Percentiles rank a stretch among this genome's conserved stretches.
Evolutionary conservation across 1,140 invertebrate species (phyloP).

Genomic region (Dendrolimus kikuchii): DNA sequence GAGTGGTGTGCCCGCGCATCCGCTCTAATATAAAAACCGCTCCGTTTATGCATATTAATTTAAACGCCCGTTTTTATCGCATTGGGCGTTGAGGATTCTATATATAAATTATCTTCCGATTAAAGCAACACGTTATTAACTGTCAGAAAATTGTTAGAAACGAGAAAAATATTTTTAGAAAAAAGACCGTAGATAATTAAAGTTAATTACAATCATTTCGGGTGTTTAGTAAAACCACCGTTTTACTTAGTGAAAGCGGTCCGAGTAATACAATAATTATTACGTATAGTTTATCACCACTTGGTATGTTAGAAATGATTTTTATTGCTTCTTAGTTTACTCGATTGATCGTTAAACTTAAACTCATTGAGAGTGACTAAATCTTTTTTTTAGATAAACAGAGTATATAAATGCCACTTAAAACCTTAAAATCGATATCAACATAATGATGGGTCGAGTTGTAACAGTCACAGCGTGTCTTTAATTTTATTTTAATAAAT

Average conservation of each 20-base stretch:
- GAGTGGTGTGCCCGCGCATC: slow-evolving; percentile 39
- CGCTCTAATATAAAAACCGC: slow-evolving; percentile 11
- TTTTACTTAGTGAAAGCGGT: slow-evolving; percentile 14
- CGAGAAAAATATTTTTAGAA: slow-evolving; percentile 13
- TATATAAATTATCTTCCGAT: slow-evolving; percentile 59
- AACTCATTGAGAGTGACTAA: slow-evolving; percentile 21
- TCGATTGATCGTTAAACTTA: slow-evolving; percentile 5
- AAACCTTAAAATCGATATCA: slow-evolving; percentile 30
- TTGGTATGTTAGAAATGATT: slow-evolving; percentile 35
- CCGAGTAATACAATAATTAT: slow-evolving; percentile 27
- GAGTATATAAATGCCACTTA: slow-evolving; percentile 33
- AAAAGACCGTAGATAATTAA: slow-evolving; percentile 17
- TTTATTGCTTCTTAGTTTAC: slow-evolving; percentile 39
- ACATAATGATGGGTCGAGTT: slow-evolving; percentile 23
- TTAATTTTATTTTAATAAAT: slow-evolving; percentile 21
- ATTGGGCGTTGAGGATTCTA: slow-evolving; percentile 48
- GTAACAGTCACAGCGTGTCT: slow-evolving; percentile 15
- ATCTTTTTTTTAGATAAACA: slow-evolving; percentile 17
- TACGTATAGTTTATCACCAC: slow-evolving; percentile 33
- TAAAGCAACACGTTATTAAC: slow-evolving; percentile 49
- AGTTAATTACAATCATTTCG: slow-evolving; percentile 24
- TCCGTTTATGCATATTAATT: slow-evolving; percentile 50
- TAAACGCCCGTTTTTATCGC: slow-evolving; percentile 42
- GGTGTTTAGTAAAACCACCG: slow-evolving; percentile 20
- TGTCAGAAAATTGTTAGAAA: slow-evolving; percentile 27